Base-by-base conservation (phyloP, 2,797 vertebrate genomes). In the Columba guinea region DNA sequence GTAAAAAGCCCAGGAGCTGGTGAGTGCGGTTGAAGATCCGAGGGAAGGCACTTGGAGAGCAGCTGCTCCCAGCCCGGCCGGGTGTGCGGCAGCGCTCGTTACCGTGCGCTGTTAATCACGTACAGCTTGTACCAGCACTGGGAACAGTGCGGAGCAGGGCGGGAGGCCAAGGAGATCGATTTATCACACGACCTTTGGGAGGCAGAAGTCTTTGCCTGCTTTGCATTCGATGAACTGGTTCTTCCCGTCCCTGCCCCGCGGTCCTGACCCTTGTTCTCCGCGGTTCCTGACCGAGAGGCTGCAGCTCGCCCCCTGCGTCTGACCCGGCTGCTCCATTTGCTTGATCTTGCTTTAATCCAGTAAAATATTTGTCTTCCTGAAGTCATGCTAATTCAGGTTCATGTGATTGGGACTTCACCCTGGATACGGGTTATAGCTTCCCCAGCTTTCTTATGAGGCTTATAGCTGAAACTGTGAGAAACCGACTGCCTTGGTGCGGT, bases 171-270 rank as follows among this genome's bases (percentile, higher is more conserved):
- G 55, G 21, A 81, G 48, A 76, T 91, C 80, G 48, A 89, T 94
- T 95, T 85, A 74, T 95, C 82, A n/a, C 55, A 22, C 5, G 65
- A 94, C 91, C 95, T 96, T 94, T 94, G 88, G 89, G 94, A 95
- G 71, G 55, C 85, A 84, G 71, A 91, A 94, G 64, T 67, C 91
- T 79, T 92, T 3, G 8, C 62, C 87, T 92, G 1, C 85, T 96
- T 87, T 93, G 74, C 87, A 94, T 96, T 95, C 75, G 7, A 84
- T 94, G 96, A 95, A 95, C 94, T 94, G 84, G 81, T 93, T 87
- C 68, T 96, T 94, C 82, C 69, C 76, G 86, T 85, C 90, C 46
- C 62, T 76, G 91, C 62, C 79, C 84, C 0, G 2, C 59, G 79
- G 91, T 94, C 89, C 55, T 11, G 77, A 90, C 79, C 91, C 74